Evolutionary conservation across 2,113 vertebrate genomes (phyloP), one percentile per base, ranked within the genome.

Genomic region (Mungos mungo): DNA sequence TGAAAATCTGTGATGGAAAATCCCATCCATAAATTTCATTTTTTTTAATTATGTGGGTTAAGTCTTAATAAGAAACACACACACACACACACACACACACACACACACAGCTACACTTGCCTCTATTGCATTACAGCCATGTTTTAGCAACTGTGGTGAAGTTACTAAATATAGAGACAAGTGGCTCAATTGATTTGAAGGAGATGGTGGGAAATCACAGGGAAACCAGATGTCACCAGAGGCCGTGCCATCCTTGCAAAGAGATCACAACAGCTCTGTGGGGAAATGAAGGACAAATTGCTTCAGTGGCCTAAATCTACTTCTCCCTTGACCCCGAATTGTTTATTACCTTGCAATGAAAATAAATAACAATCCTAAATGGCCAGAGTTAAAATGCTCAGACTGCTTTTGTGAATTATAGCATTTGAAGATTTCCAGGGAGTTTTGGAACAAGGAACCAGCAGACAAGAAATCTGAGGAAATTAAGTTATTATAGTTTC

Each of bases 11-110:
- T 69, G 7, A 47, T 79, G 4, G 18, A 69, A 93, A 85, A 33
- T 29, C 16, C 52, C 21, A 69, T 71, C 52, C 38, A 35, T n/a
- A 63, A 83, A 72, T 38, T 29, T 74, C 15, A 35, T 74, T 74
- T 72, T 38, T 57, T 74, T 45, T 27, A 27, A 45, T 29, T 74
- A 74, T 45, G 25, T 29, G 76, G 9, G 7, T 41, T 21, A 31
- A 31, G 25, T 77, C 19, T 82, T 57, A 79, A 19, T 52, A 88
- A 52, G 52, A 63, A 88, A 38, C 0, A 72, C 0, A 3, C 29
- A 54, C 4, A 74, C 10, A 33, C 29, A 52, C 52, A 41, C 0
- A 72, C 0, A 3, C 23, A 41, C 0, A 74, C 0, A 3, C 23
- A 57, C 5, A 74, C 7, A 29, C 33, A 52, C 2, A 15, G 41